Evolutionary conservation across 2,113 vertebrate species (phyloP).

Genomic region (Oxyura jamaicensis): DNA sequence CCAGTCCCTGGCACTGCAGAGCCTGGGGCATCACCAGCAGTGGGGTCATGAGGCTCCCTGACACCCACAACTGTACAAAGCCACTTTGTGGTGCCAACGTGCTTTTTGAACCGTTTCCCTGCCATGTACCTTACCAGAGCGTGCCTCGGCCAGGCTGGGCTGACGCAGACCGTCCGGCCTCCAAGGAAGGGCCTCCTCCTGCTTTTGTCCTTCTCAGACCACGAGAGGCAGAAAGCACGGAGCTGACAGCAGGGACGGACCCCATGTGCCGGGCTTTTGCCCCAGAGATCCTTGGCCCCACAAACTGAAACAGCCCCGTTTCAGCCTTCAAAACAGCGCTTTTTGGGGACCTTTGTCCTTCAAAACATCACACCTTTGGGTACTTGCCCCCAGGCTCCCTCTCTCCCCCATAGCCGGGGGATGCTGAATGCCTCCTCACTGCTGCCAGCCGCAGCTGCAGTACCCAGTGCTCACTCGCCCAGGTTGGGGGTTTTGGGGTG

Average conservation of each 20-base stretch:
- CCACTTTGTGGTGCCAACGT: accelerated
- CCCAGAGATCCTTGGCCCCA: accelerated
- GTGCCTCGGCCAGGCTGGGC: accelerated
- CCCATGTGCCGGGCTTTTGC: accelerated
- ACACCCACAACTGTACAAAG: not conserved
- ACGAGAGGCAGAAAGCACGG: accelerated
- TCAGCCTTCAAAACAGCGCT: not conserved
- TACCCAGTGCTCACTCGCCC: accelerated
- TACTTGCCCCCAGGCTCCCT: not conserved
- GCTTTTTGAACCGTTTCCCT: not conserved
- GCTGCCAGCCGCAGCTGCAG: accelerated
- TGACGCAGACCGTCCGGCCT: accelerated
- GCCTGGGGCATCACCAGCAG: accelerated
- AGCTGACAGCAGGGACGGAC: accelerated
- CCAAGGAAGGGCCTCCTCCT: not conserved
- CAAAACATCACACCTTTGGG: no score
- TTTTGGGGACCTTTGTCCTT: no score
- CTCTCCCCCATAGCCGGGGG: not conserved
- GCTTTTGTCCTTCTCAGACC: not conserved
- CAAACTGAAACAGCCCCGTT: accelerated
- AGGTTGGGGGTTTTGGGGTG: not conserved
- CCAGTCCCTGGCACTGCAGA: accelerated
- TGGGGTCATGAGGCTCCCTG: accelerated
- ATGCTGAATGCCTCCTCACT: accelerated
- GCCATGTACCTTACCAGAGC: not conserved